Percentiles rank a stretch among this genome's conserved stretches.
Evolutionary conservation across 2,888 invertebrate species (phyloP).

Genomic region (Serrognathus titanus): DNA sequence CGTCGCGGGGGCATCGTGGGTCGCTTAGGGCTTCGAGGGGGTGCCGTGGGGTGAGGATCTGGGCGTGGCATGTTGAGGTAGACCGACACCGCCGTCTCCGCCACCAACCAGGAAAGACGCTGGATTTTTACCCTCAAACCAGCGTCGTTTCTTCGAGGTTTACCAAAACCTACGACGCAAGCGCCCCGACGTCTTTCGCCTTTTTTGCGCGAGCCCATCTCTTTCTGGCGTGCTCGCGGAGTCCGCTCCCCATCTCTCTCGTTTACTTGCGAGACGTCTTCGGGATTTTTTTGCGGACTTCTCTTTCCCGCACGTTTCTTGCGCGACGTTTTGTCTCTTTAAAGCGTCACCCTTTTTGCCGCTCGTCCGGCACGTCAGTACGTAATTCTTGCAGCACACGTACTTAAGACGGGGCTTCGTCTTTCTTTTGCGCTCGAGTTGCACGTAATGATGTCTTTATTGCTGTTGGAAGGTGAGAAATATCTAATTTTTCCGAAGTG

Average conservation of each 20-base stretch:
- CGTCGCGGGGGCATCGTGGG: constrained; percentile 34
- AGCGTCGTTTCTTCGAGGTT: constrained; percentile 53
- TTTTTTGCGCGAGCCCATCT: constrained; percentile 11
- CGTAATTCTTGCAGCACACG: background rate
- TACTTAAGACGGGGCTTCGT: background rate
- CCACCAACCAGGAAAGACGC: constrained; percentile 54
- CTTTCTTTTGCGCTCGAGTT: background rate
- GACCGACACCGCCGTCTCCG: constrained; percentile 51
- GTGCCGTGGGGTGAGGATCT: constrained; percentile 39
- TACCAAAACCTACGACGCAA: constrained; percentile 47
- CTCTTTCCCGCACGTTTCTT: constrained; percentile 38
- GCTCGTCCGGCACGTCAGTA: background rate
- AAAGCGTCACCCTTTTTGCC: constrained; percentile 4
- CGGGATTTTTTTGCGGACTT: constrained; percentile 27
- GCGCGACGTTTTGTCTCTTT: constrained; percentile 11
- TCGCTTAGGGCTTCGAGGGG: constrained; percentile 30
- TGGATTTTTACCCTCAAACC: constrained; percentile 54
- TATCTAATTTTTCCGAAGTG: too few relatives aligned
- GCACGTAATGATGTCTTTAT: background rate
- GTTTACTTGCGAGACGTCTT: constrained; percentile 41
- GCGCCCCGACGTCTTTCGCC: constrained; percentile 34
- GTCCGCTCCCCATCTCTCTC: constrained; percentile 9
- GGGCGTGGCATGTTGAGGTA: constrained; percentile 53
- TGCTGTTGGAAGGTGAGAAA: background rate
- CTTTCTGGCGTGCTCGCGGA: constrained; percentile 6